Evolutionary conservation across 2,888 invertebrate species (phyloP), one percentile per base, ranked within the genome.

Genomic region (Tenthredo livida): DNA sequence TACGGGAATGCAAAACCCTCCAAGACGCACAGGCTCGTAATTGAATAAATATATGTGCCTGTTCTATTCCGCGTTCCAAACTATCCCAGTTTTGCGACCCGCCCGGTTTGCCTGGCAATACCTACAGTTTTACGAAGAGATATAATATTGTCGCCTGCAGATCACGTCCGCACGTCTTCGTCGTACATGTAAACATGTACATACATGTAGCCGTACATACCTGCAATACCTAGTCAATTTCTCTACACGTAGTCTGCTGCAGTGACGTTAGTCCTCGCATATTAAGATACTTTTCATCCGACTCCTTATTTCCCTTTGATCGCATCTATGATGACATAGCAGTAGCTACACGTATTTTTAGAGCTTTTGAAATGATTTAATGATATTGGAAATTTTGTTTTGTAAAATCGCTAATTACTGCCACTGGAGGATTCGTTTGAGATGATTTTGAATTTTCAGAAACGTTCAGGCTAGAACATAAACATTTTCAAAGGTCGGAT

Each of bases 11-110:
- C 77, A n/a, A 77, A 77, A 77, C 17, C 33, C 17, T 47, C n/a
- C 9, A n/a, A 77, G 77, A 77, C 54, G 77, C 54, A 73, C 33
- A 54, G 54, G 29, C 77, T n/a, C n/a, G 77, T 77, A 54, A 77
- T 77, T 47, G 77, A 77, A 77, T 54, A 77, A 50, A 77, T 29
- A 25, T 21, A 75, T 75, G 29, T 47, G 47, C 21, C 29, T 17
- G 33, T 77, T 77, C 77, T 54, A 77, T 77, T 77, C 77, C 77
- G 77, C 77, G 77, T 77, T 77, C 77, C 77, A 50, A n/a, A 33
- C 67, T 67, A 33, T 67, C 67, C 33, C 67, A 67, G 33, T 67
- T 67, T 67, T 33, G 67, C 33, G 12, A 67, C 6, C 33, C 67
- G 33, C 67, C 67, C 33, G 15, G 33, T 33, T 17, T 6, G 17